Conservation (phyloP, 2,797 vertebrate genomes). For the Paguma larvata region DNA sequence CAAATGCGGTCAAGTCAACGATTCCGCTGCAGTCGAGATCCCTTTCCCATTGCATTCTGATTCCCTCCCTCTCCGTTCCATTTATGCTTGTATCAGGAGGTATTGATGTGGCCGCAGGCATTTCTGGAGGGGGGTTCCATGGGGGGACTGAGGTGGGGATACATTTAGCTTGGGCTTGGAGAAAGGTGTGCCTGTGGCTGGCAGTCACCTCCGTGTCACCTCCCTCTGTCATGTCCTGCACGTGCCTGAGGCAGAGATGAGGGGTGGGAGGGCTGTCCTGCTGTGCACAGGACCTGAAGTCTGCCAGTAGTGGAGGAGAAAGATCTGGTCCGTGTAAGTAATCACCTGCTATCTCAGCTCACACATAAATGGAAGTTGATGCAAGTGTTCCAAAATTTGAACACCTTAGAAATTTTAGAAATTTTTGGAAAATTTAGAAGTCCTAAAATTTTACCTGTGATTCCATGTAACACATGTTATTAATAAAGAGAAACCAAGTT, state of each 20-base stretch:
- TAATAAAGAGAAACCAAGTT: background rate
- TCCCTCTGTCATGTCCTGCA: fast-evolving
- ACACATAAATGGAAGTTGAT: fast-evolving
- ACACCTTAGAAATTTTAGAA: background rate
- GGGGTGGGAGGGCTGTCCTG: background rate
- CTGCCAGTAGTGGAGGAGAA: background rate
- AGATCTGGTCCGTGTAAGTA: background rate
- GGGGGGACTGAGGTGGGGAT: too few relatives aligned
- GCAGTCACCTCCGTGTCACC: background rate
- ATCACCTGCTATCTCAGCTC: background rate
- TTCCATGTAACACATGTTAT: background rate
- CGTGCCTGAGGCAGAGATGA: background rate
- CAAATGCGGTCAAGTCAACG: background rate
- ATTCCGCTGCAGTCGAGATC: background rate
- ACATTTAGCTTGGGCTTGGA: background rate
- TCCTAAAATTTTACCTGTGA: background rate
- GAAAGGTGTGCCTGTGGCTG: too few relatives aligned
- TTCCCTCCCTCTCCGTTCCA: background rate
- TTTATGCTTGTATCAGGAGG: background rate
- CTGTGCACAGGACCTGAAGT: fast-evolving
- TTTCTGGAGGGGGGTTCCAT: background rate
- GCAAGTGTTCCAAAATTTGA: background rate
- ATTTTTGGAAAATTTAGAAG: background rate
- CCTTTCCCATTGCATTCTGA: background rate
- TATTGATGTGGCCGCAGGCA: fast-evolving